These are phyloP conservation scores for Diaphora mendica DNA, from an alignment of 2,888 invertebrate species.

Conservation along the genomic window DNA sequence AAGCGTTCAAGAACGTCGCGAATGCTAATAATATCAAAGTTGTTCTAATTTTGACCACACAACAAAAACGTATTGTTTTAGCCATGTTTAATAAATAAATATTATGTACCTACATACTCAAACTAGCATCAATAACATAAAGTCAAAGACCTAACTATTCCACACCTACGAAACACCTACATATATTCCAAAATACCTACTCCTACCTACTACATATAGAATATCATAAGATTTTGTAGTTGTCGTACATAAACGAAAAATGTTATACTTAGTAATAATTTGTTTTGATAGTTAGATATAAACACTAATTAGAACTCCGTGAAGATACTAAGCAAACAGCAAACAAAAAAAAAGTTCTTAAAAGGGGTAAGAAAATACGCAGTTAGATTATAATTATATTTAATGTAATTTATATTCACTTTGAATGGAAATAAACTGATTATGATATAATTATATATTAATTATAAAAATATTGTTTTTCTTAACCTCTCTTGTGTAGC, in stretches of 20 bases:
- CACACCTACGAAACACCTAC: neutral
- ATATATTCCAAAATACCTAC: neutral
- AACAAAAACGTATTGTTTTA: constrained; percentile 34
- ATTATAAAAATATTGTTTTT: neutral
- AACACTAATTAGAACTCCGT: neutral
- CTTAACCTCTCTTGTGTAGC: no score
- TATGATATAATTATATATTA: neutral
- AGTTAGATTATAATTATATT: no score
- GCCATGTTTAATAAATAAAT: constrained; percentile 48
- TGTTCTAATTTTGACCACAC: constrained; percentile 65
- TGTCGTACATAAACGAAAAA: neutral
- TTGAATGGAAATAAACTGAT: neutral
- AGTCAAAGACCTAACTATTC: neutral
- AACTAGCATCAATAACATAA: neutral
- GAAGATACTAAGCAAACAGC: no score
- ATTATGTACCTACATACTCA: constrained; percentile 24
- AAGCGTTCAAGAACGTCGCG: constrained; percentile 62
- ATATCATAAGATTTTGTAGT: no score
- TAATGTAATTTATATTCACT: neutral
- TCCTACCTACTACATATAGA: no score
- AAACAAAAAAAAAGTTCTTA: no score
- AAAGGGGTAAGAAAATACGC: no score
- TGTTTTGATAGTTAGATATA: neutral
- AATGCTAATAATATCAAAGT: constrained; percentile 71
- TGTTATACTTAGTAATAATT: neutral